These are phyloP conservation scores for Tenthredo livida DNA, from an alignment of 2,888 invertebrate species.

Conservation along the genomic window DNA sequence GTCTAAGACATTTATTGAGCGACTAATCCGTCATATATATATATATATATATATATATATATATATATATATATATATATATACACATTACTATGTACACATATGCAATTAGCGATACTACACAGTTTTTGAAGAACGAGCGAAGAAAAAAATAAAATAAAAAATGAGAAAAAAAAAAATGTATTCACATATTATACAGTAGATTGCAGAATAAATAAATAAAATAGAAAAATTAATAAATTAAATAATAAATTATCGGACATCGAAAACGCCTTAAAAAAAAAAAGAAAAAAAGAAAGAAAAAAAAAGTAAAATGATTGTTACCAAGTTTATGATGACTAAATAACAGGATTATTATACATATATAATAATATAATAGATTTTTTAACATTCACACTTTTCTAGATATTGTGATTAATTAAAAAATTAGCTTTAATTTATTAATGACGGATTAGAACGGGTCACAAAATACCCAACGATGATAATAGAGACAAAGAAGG, in stretches of 20 bases:
- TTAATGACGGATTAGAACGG: slow-evolving; percentile 30
- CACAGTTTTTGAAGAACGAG: neutral
- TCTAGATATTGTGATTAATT: neutral
- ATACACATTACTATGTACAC: neutral
- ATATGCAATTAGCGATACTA: neutral
- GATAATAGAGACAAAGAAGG: slow-evolving; percentile 30
- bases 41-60: neutral
- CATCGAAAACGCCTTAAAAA: slow-evolving; percentile 42
- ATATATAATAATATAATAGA: slow-evolving; percentile 8
- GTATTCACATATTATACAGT: neutral
- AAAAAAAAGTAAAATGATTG: neutral
- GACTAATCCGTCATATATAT: slow-evolving; percentile 26
- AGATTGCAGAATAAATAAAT: neutral
- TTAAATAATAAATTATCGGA: neutral
- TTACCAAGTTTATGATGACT: neutral
- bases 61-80: neutral
- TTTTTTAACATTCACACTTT: slow-evolving; percentile 36
- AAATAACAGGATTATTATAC: slow-evolving; percentile 24
- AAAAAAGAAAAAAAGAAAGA: neutral
- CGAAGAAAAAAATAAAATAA: neutral
- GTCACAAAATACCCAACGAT: neutral
- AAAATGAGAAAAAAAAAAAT: neutral
- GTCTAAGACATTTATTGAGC: neutral
- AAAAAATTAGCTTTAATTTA: neutral
- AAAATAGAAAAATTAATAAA: slow-evolving; percentile 6